phyloP scores from a whole-genome alignment of 2,113 vertebrate genomes.

The Etia nguti region DNA sequence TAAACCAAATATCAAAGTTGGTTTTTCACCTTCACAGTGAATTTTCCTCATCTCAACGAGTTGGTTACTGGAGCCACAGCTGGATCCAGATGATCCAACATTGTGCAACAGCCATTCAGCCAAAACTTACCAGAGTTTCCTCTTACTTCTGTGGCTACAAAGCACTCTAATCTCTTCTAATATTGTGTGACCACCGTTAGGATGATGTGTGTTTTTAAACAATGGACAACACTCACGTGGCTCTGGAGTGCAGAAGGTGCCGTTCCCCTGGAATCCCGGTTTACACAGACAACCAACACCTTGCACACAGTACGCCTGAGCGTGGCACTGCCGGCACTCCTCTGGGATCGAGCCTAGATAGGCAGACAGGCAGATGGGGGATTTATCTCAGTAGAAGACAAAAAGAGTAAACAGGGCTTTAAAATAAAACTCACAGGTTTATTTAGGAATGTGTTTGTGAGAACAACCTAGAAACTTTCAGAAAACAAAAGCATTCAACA shows the following conservation, averaged over 20 bases:
- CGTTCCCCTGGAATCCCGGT: conserved; percentile 83
- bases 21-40: too few relatives aligned
- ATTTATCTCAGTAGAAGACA: background rate
- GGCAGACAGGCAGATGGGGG: background rate
- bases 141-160: background rate
- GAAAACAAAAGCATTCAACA: background rate
- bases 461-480: background rate
- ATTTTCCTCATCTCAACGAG: background rate
- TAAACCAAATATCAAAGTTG: background rate
- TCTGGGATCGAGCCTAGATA: conserved; percentile 54
- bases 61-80: background rate
- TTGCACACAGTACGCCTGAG: conserved; percentile 75
- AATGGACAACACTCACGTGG: conserved; percentile 45
- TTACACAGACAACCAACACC: conserved; percentile 80
- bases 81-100: background rate
- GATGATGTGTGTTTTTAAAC: background rate
- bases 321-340: conserved; percentile 73
- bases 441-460: background rate
- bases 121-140: background rate
- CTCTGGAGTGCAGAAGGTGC: conserved; percentile 71
- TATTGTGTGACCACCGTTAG: background rate
- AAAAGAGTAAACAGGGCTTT: background rate
- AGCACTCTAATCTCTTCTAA: background rate
- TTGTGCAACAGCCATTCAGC: background rate
- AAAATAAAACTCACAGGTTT: background rate